phyloP scores from a whole-genome alignment of 1,140 invertebrate genomes.

The Forficula auricularia region DNA sequence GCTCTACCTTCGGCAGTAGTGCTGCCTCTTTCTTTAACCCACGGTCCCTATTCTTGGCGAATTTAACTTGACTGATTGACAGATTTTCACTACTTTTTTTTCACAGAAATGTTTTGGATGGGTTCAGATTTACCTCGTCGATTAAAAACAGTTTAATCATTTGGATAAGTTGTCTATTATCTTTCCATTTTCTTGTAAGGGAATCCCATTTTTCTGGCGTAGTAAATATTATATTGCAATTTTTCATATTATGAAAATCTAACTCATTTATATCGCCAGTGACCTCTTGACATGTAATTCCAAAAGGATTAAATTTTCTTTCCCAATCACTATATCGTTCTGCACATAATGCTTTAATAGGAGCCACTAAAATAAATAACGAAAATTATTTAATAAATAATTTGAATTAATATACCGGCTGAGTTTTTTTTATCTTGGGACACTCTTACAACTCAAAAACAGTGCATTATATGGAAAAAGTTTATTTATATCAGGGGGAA shows the following conservation, averaged over 20 bases:
- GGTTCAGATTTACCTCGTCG: slow-evolving; percentile 48
- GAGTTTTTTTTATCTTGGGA: slow-evolving; percentile 2
- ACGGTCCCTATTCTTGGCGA: too few species aligned
- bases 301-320: slow-evolving; percentile 42
- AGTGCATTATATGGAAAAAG: slow-evolving; percentile 1
- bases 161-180: slow-evolving; percentile 39
- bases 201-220: slow-evolving; percentile 78
- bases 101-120: too few species aligned
- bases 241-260: slow-evolving; percentile 31
- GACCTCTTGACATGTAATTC: slow-evolving; percentile 44
- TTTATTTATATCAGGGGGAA: too few species aligned
- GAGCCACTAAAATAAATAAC: slow-evolving; percentile 43
- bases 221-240: slow-evolving; percentile 46
- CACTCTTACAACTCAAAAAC: not conserved
- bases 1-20: too few species aligned
- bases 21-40: too few species aligned
- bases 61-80: too few species aligned
- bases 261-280: slow-evolving; percentile 56
- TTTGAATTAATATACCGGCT: not conserved
- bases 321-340: slow-evolving; percentile 56
- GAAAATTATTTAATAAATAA: slow-evolving; percentile 5
- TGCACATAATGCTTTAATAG: slow-evolving; percentile 59
- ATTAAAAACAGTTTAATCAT: slow-evolving; percentile 56
- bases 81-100: too few species aligned
- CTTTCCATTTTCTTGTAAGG: slow-evolving; percentile 51